Base-by-base conservation (phyloP, 2,888 invertebrate species). In the Theodoxus fluviatilis region DNA sequence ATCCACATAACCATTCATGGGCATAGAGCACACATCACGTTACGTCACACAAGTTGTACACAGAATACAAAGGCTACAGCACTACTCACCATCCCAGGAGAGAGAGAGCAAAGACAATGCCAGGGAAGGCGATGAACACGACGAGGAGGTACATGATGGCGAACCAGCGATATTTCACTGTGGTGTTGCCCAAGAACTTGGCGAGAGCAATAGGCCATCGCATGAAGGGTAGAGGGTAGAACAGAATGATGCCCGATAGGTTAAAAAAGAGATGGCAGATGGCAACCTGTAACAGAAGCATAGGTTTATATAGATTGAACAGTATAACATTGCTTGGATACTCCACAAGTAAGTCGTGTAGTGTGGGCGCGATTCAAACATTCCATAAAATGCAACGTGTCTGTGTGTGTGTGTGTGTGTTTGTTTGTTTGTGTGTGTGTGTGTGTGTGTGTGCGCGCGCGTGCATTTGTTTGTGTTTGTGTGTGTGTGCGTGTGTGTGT, bases 221-320 rank as follows among this genome's bases (percentile, higher is more conserved):
- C 80, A 88, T 85, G 66, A 83, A 84, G 2, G 90, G 90, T 25
- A 90, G 81, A 1, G 90, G 89, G 78, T 89, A 90, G 80, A 89
- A 90, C 0, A 90, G 72, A 1, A 90, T 38, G 28, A 90, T 89
- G 7, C 89, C 89, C 1, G 84, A 74, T 7, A 90, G 75, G 82
- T 90, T 90, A 84, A 90, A 91, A 74, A 90, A 88, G 25, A 90
- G 83, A 80, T 90, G 90, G 70, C 90, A 89, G 15, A 90, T 83
- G 1, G 90, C 89, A 68, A 90, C 75, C 73, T 84, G 84, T 28
- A 85, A 65, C 0, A 43, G 18, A 7, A 43, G 43, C 9, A 7
- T 12, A 12, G 9, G 9, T 43, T 43, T 43, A 15, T 7, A 43
- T 43, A 12, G 9, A 7, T 43, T 15, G 18, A 43, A 43, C 43